phyloP scores from a whole-genome alignment of 2,888 invertebrate genomes.

The Drosophila setosimentum region DNA sequence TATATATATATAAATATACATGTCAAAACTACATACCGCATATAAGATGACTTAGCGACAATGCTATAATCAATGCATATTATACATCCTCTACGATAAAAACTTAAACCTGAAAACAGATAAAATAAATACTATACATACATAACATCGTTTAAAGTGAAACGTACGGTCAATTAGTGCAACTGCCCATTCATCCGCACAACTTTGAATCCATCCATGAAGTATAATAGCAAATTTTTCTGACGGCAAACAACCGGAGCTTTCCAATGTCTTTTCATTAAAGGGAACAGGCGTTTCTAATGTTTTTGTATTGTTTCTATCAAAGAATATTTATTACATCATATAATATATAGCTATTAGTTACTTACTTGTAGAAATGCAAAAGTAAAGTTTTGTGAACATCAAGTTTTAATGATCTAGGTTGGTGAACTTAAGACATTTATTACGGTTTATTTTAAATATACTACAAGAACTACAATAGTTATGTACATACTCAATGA shows the following conservation, averaged over 20 bases:
- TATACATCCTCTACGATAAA: slow-evolving; percentile 83
- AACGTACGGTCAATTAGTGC: slow-evolving; percentile 78
- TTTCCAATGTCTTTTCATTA: slow-evolving; percentile 34
- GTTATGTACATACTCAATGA: slow-evolving; percentile 42
- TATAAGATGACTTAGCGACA: slow-evolving; percentile 79
- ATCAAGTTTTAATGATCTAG: slow-evolving; percentile 46
- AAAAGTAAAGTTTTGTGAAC: slow-evolving; percentile 56
- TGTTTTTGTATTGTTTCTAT: slow-evolving; percentile 65
- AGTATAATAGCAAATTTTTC: slow-evolving; percentile 83
- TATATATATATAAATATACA: background rate
- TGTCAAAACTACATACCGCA: slow-evolving; percentile 63
- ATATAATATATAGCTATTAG: background rate
- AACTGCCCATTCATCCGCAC: slow-evolving; percentile 79
- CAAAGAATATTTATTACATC: background rate
- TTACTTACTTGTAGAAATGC: slow-evolving; percentile 61
- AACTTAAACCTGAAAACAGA: slow-evolving; percentile 74
- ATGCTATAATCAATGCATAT: slow-evolving; percentile 83
- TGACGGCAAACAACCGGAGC: slow-evolving; percentile 67
- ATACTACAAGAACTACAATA: background rate
- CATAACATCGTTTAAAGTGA: background rate
- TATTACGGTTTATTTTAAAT: background rate
- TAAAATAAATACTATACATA: background rate
- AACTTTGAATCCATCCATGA: slow-evolving; percentile 84
- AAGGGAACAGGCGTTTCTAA: slow-evolving; percentile 47
- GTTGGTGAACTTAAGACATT: slow-evolving; percentile 33